phyloP scores from a whole-genome alignment of 2,113 vertebrate species.

The Engystomops pustulosus region DNA sequence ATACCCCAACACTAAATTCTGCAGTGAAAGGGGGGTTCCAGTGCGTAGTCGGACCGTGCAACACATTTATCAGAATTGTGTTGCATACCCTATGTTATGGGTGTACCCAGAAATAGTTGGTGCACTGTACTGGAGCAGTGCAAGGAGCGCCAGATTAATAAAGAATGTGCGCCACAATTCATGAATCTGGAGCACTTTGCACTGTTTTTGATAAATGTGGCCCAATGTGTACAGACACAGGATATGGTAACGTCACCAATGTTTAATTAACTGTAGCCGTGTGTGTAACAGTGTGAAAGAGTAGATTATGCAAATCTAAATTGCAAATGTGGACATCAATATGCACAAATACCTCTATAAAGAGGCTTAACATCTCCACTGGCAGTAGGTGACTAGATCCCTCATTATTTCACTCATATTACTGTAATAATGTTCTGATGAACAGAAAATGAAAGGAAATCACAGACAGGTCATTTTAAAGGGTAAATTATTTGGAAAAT shows the following conservation, averaged over 20 bases:
- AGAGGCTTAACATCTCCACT: no score
- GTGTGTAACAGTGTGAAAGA: background rate
- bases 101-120: no score
- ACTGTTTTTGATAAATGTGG: no score
- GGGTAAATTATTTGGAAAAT: background rate
- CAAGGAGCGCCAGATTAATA: no score
- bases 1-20: no score
- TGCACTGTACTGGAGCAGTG: background rate
- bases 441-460: background rate
- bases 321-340: background rate
- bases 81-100: no score
- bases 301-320: background rate
- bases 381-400: background rate
- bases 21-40: no score
- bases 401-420: background rate
- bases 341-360: background rate
- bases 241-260: background rate
- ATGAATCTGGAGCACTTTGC: no score
- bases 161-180: no score
- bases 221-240: no score
- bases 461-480: background rate
- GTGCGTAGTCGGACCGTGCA: no score
- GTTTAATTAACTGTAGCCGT: background rate
- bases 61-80: no score
- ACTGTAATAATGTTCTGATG: background rate